Evolutionary conservation across 1,140 invertebrate species (phyloP).

Genomic region (Leptopilina boulardi): DNA sequence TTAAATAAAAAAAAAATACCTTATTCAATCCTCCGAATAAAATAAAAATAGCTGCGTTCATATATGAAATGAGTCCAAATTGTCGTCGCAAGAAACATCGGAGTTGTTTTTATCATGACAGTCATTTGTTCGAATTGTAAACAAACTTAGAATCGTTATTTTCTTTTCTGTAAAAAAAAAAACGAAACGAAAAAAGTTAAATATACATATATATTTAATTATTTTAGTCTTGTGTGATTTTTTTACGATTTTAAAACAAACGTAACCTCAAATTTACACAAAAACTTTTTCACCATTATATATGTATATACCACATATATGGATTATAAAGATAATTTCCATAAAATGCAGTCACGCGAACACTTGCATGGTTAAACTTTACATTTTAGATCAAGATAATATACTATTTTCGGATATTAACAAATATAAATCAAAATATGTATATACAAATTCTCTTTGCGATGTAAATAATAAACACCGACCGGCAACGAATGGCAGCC

Average conservation of each 20-base stretch:
- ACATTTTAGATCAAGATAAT: constrained; percentile 11
- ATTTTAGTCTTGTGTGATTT: not conserved
- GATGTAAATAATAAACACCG: too few species aligned
- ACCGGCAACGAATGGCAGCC: too few species aligned
- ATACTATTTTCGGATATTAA: not conserved
- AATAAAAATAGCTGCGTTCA: too few species aligned
- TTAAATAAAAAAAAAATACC: too few species aligned
- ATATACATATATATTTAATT: not conserved
- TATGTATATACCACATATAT: not conserved
- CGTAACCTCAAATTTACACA: not conserved
- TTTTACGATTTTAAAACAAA: not conserved
- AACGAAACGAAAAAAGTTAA: not conserved
- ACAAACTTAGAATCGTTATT: too few species aligned
- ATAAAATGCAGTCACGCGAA: not conserved
- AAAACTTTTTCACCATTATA: not conserved
- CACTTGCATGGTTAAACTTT: not conserved
- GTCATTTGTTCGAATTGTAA: too few species aligned
- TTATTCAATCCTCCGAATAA: too few species aligned
- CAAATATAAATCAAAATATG: not conserved
- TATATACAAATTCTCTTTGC: not conserved
- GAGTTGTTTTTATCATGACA: too few species aligned
- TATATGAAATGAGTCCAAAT: too few species aligned
- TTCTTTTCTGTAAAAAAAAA: too few species aligned
- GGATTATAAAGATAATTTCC: not conserved
- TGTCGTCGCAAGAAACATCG: too few species aligned